Conservation (phyloP, 2,888 invertebrate genomes). For the Cylloceria caligata region DNA sequence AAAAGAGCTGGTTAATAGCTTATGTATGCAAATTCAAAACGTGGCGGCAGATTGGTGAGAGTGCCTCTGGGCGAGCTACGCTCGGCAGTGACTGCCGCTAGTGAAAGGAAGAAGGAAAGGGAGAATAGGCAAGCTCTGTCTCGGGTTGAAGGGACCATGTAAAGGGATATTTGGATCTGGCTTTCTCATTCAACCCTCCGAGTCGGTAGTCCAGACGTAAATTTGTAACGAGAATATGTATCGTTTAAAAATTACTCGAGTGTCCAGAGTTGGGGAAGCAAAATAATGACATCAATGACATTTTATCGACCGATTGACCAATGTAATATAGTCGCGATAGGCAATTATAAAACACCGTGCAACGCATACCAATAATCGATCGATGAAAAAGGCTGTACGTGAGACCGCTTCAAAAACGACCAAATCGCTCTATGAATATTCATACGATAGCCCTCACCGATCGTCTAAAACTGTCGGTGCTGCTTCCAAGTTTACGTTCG, state of each 20-base stretch:
- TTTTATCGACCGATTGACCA: constrained; percentile 79
- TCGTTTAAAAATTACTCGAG: not conserved
- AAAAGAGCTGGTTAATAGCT: constrained; percentile 85
- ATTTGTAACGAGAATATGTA: constrained; percentile 3
- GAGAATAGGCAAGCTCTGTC: constrained; percentile 61
- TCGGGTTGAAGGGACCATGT: constrained; percentile 34
- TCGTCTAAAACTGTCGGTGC: constrained; percentile 49
- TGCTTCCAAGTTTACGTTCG: constrained; percentile 66
- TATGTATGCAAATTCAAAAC: constrained; percentile 83
- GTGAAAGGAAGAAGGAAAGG: constrained; percentile 71
- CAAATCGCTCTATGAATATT: constrained; percentile 73
- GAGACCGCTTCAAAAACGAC: constrained; percentile 51
- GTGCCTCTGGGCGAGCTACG: constrained; percentile 70
- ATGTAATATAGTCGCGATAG: constrained; percentile 27
- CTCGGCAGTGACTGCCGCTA: constrained; percentile 66
- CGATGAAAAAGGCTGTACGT: constrained; percentile 74
- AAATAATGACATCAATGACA: constrained; percentile 84
- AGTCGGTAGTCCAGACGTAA: constrained; percentile 13
- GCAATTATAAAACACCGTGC: constrained; percentile 39
- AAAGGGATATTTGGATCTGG: constrained; percentile 36
- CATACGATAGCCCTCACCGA: constrained; percentile 67
- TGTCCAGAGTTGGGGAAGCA: constrained; percentile 62
- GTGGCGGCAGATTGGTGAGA: constrained; percentile 82
- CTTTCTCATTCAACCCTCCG: constrained; percentile 33
- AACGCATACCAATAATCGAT: constrained; percentile 33